A percentile compares a stretch with the other conserved stretches of the same genome.
Conservation (phyloP, 1,140 invertebrate species). For the Argopecten irradians region DNA sequence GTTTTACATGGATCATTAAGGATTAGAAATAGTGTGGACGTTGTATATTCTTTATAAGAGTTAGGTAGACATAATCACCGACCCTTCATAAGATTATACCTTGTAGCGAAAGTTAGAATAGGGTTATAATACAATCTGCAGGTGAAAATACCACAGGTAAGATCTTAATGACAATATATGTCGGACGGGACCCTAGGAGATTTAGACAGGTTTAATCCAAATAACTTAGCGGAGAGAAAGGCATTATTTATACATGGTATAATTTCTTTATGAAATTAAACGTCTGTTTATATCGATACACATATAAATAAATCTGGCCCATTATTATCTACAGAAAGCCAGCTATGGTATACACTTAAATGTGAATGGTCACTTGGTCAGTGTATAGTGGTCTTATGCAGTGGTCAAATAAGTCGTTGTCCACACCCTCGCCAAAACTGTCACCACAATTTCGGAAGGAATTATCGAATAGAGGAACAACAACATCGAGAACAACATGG, state of each 20-base stretch:
- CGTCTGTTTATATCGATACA: not conserved
- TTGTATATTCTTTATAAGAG: too few relatives aligned
- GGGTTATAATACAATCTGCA: not conserved
- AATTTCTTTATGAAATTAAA: not conserved
- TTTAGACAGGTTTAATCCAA: not conserved
- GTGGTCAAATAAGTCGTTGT: not conserved
- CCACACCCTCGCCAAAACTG: not conserved
- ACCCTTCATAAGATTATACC: not conserved
- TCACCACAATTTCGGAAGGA: not conserved
- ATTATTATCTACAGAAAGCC: not conserved
- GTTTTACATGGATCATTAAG: not conserved
- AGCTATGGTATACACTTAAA: not conserved
- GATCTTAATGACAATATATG: not conserved
- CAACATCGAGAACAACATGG: slow-evolving; percentile 11
- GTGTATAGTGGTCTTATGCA: not conserved
- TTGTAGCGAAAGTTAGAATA: not conserved
- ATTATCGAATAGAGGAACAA: not conserved
- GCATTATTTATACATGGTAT: not conserved
- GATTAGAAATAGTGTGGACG: slow-evolving; percentile 1
- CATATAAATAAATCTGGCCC: not conserved
- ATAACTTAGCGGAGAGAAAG: not conserved
- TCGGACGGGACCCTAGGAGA: not conserved
- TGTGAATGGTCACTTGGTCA: not conserved
- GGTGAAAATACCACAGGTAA: not conserved
- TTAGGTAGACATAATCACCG: not conserved